Percentiles rank a stretch among this genome's conserved stretches.
Evolutionary conservation across 1,140 invertebrate species (phyloP).

Genomic region (Bombus soroeensis): DNA sequence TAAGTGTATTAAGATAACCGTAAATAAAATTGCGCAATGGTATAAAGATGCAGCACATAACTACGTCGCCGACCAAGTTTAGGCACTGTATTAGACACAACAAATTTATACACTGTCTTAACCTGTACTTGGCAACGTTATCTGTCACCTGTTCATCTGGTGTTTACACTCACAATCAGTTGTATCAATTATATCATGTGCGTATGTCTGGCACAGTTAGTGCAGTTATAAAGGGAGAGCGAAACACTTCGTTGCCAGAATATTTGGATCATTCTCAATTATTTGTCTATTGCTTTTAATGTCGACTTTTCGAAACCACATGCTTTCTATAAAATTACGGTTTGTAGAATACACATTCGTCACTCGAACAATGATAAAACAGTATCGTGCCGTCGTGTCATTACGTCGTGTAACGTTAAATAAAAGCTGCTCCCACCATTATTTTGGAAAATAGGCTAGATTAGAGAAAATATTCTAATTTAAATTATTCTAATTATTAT

Average conservation of each 20-base stretch:
- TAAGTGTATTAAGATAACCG: neutral
- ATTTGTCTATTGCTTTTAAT: neutral
- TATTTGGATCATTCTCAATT: constrained; percentile 32
- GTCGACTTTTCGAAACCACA: neutral
- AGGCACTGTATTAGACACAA: constrained; percentile 12
- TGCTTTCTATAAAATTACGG: neutral
- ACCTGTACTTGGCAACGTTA: constrained; percentile 41
- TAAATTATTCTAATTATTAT: no score
- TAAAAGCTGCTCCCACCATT: neutral
- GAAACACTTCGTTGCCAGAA: neutral
- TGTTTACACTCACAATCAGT: constrained; percentile 35
- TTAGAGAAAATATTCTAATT: no score
- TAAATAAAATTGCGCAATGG: neutral
- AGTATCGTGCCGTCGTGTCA: neutral
- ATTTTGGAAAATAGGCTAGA: neutral
- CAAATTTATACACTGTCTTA: constrained; percentile 15
- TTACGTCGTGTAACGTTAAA: neutral
- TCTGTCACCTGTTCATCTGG: constrained; percentile 8
- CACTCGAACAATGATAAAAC: no score
- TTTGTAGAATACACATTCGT: neutral
- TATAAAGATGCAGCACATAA: neutral
- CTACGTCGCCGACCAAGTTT: constrained; percentile 1
- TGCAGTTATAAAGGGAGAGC: constrained; percentile 26
- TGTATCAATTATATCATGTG: constrained; percentile 51
- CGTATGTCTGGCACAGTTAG: constrained; percentile 47